Base-by-base conservation (phyloP, 2,113 vertebrate species). In the Archilochus colubris region DNA sequence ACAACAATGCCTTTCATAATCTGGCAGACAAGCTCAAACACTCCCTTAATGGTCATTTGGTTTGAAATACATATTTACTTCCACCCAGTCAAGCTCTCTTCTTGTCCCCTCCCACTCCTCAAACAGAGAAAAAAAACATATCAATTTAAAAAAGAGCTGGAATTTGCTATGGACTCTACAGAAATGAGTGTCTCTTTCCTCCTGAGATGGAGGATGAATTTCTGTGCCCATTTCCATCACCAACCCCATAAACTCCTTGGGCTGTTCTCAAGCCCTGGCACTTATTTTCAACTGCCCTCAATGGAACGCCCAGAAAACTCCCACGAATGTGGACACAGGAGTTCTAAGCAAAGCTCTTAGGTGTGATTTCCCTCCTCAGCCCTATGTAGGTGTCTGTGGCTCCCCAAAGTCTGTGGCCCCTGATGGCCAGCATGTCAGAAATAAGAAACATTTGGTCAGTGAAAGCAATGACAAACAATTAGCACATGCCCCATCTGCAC, bases 401-500 rank as follows among this genome's bases (percentile, higher is more conserved):
- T 22, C 83, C 73, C 67, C 28, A 77, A 33, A 33, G 33, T 33
- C 33, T 33, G 33, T 33, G 33, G 33, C 83, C 21, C 40, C 72
- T 89, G 15, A 40, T 5, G 22, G 40, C 11, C 77, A 94, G 48
- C 38, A 57, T 1, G 8, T n/a, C 46, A 91, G 69, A 80, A 95
- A 74, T 50, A 44, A 89, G 40, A 82, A 91, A 27, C 15, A 70
- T 64, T 86, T 0, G 19, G 69, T 95, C 72, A 89, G 89, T 61
- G 89, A 93, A 91, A 93, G 70, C 16, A 3, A 91, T 13, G 95
- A 94, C 0, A 7, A 96, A 81, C 88, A 84, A 87, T 89, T 21
- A 92, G 88, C 93, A 86, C 85, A 89, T 89, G 82, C 89, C 83
- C 91, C 91, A 91, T 86, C 89, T 83, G 87, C 96, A 96, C 93